Base-by-base conservation (phyloP, 1,140 invertebrate genomes). In the Papilio helenus region DNA sequence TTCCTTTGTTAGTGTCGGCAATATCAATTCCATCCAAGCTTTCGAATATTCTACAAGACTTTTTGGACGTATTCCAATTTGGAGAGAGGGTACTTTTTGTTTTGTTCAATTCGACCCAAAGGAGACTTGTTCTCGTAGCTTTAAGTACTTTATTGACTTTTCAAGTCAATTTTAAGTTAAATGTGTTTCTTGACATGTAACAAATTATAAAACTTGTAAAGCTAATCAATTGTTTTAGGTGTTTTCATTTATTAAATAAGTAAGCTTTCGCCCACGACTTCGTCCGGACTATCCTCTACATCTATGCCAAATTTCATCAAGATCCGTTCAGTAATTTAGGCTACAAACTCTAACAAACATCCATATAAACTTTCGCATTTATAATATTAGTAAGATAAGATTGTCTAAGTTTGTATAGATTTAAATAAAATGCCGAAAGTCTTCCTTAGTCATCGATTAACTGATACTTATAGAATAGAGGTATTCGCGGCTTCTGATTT, bases 61-160 rank as follows among this genome's bases (percentile, higher is more conserved):
- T 76, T 76, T 76, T 76, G 73, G 73, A 76, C 49, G 26, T 23
- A 55, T 58, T 76, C 73, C 73, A 76, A 76, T 76, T 76, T 34
- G 23, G 12, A 58, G 16, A 49, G 23, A 74, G 23, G 42, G 51
- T 74, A 20, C n/a, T 74, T 51, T 74, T 74, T 39, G 10, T 49
- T 74, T 74, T 74, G 72, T 74, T 44, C 12, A 7, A 68, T 29
- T 29, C 26, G 58, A 61, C 12, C 26, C 61, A 68, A 29, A 68
- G 61, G 61, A 68, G 61, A 68, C 23, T 68, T 68, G 61, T 18
- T 68, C 26, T 68, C 26, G 12, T 68, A 29, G 29, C 61, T 20
- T n/a, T 29, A 18, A 29, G 61, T 12, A 68, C 23, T 61, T 61
- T 61, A 68, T 4, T 26, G 26, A 34, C 23, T 68, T 68, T 9